phyloP scores from a whole-genome alignment of 2,113 vertebrate species.

The Oryctolagus cuniculus region mOryCun1.1 NC_091433.1:134221501-134222000 shows the following conservation, averaged over 20 bases:
- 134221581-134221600: not conserved
- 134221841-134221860: not conserved
- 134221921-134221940: not conserved
- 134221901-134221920: not conserved
- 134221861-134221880: not conserved
- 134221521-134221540: not conserved
- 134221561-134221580: slow-evolving; percentile 36
- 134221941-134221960: not conserved
- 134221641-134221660: not conserved
- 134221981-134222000: not conserved
- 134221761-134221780: not conserved
- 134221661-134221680: slow-evolving; percentile 25
- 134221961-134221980: not conserved
- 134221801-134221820: not conserved
- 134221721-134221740: not conserved
- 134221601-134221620: not conserved
- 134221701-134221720: not conserved
- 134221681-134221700: slow-evolving; percentile 55
- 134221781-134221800: slow-evolving; percentile 21
- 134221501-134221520: not conserved
- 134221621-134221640: not conserved
- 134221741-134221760: not conserved
- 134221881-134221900: not conserved
- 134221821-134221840: too few species aligned
- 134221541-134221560: not conserved